Evolutionary conservation across 2,888 invertebrate species (phyloP).

Genomic region (Campopleginae sp.): DNA sequence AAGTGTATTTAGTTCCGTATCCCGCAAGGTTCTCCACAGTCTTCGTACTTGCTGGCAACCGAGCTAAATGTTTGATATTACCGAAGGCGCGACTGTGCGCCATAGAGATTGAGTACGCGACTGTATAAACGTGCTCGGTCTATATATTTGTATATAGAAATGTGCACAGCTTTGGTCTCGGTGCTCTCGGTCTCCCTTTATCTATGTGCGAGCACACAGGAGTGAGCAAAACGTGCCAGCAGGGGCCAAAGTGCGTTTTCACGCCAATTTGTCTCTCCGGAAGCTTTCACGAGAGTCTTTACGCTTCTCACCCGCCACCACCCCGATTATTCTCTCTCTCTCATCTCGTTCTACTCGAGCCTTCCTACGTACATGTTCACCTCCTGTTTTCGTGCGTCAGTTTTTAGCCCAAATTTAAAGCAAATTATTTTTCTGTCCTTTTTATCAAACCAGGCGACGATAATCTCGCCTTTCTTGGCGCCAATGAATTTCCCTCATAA

Average conservation of each 20-base stretch:
- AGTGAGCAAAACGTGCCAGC: slow-evolving; percentile 62
- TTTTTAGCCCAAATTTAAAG: slow-evolving; percentile 34
- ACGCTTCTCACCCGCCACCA: slow-evolving; percentile 76
- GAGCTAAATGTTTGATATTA: slow-evolving; percentile 83
- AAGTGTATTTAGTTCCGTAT: slow-evolving; percentile 81
- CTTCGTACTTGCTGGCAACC: slow-evolving; percentile 71
- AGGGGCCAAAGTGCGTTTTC: slow-evolving; percentile 81
- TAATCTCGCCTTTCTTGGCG: no score
- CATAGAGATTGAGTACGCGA: background rate
- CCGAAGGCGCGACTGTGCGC: slow-evolving; percentile 69
- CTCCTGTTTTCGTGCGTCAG: slow-evolving; percentile 50
- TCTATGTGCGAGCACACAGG: slow-evolving; percentile 24
- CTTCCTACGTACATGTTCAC: slow-evolving; percentile 21
- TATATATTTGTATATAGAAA: slow-evolving; percentile 21
- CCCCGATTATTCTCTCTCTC: slow-evolving; percentile 51
- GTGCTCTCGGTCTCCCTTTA: slow-evolving; percentile 29
- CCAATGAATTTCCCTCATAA: no score
- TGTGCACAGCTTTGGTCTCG: slow-evolving; percentile 54
- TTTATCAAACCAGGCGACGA: no score
- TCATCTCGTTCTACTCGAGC: slow-evolving; percentile 12
- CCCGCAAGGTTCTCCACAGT: slow-evolving; percentile 60
- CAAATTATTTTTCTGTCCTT: no score
- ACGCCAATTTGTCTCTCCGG: slow-evolving; percentile 83
- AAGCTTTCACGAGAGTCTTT: slow-evolving; percentile 84
- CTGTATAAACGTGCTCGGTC: slow-evolving; percentile 5